Evolutionary conservation across 1,140 invertebrate genomes (phyloP), one percentile per base, ranked within the genome.

Genomic region (Oncopodura yosiiana): DNA sequence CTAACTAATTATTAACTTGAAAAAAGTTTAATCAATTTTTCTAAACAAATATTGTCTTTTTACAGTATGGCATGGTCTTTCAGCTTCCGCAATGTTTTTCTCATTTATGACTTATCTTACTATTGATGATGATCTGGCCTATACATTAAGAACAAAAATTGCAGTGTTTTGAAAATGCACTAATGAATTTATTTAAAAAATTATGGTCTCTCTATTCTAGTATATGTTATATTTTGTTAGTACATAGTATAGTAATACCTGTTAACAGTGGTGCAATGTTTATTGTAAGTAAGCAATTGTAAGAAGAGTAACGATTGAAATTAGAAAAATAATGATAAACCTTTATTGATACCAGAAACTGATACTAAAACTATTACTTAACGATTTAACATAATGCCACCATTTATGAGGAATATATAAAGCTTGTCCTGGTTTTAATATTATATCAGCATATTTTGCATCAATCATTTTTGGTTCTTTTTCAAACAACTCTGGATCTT

Each of bases 51-150:
- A 19, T n/a, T n/a, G n/a, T 11, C 19, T 41, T 41, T 41, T 19
- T 41, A 58, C 27, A 59, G 56, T 88, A 21, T 94, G 90, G 90
- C 89, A 94, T 70, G 81, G 90, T 62, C 71, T 90, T 0, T 92
- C 88, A 16, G 84, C 88, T 4, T 75, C 81, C 26, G 84, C 83
- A 37, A 80, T 93, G 76, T 93, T 92, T 66, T 84, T 92, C 63
- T 87, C 83, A 23, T 93, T 92, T 66, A 86, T 86, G 81, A 78
- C 83, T 62, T 68, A 63, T 54, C 2, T 18, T 38, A 81, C 83
- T 1, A 68, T 90, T n/a, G 87, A 91, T 65, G 86, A 89, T 66
- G 84, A 86, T 65, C 62, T 87, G 16, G 69, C 71, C 0, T 73
- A 80, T 51, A 79, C 76, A 12, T 79, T 80, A 44, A 70, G 84